A percentile compares a stretch with the other conserved stretches of the same genome.
Conservation (phyloP, 2,113 vertebrate species). For the Ondatra zibethicus region DNA sequence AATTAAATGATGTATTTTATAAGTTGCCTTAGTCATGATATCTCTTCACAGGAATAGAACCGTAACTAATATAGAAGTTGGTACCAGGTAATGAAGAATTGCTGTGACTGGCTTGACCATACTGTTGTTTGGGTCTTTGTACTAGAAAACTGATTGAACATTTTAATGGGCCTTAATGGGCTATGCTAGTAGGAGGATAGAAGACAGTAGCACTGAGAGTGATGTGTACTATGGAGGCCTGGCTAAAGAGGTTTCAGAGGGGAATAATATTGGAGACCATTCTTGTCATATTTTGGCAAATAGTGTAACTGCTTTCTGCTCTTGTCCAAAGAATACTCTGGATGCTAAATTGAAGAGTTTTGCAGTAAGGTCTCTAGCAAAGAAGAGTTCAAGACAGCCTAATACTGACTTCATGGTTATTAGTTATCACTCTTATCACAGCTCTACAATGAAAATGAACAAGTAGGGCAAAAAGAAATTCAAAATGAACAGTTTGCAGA, state of each 20-base stretch:
- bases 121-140: background rate
- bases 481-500: background rate
- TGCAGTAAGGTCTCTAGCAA: background rate
- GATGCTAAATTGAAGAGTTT: background rate
- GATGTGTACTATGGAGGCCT: background rate
- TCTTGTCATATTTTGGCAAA: background rate
- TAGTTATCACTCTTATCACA: background rate
- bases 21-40: background rate
- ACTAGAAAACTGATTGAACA: background rate
- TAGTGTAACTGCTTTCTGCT: too few relatives aligned
- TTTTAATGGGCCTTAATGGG: background rate
- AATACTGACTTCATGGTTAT: background rate
- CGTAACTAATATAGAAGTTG: background rate
- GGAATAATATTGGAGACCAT: background rate
- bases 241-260: background rate
- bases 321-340: background rate
- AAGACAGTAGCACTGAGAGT: background rate
- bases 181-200: background rate
- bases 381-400: background rate
- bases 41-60: background rate
- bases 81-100: background rate
- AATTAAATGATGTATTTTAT: background rate
- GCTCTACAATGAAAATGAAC: background rate
- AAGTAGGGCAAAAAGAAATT: background rate
- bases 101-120: background rate